phyloP scores from a whole-genome alignment of 1,140 invertebrate genomes.

The Drosophila littoralis region DNA sequence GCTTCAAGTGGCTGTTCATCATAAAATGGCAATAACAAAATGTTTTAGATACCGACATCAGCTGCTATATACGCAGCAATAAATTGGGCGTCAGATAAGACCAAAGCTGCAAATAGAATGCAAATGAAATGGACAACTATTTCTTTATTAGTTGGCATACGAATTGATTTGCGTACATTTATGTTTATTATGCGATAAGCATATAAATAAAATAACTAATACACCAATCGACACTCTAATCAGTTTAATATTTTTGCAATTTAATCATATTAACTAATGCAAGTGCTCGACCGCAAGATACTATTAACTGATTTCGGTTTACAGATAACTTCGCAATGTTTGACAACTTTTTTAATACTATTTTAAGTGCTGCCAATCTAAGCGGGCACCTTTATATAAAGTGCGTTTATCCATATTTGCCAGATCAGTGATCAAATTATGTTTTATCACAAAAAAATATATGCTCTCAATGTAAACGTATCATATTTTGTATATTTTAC shows the following conservation, averaged over 20 bases:
- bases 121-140: conserved; percentile 19
- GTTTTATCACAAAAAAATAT: too few species aligned
- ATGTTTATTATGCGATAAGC: conserved; percentile 24
- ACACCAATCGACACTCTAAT: conserved; percentile 11
- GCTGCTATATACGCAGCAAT: conserved; percentile 6
- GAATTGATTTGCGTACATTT: conserved; percentile 4
- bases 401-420: too few species aligned
- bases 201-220: too few species aligned
- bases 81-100: conserved; percentile 26
- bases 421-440: too few species aligned
- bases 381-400: too few species aligned
- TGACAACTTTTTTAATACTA: too few species aligned
- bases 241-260: conserved; percentile 29
- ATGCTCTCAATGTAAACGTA: too few species aligned
- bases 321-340: neutral
- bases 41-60: conserved; percentile 6
- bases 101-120: conserved; percentile 17
- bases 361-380: too few species aligned
- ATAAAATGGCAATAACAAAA: conserved; percentile 14
- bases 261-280: neutral
- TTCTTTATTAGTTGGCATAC: neutral
- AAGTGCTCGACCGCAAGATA: neutral
- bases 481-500: too few species aligned
- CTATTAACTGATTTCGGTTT: too few species aligned
- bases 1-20: conserved; percentile 16